These are phyloP conservation scores for Allygus modestus DNA, from an alignment of 2,888 invertebrate species.

Conservation along the genomic window DNA sequence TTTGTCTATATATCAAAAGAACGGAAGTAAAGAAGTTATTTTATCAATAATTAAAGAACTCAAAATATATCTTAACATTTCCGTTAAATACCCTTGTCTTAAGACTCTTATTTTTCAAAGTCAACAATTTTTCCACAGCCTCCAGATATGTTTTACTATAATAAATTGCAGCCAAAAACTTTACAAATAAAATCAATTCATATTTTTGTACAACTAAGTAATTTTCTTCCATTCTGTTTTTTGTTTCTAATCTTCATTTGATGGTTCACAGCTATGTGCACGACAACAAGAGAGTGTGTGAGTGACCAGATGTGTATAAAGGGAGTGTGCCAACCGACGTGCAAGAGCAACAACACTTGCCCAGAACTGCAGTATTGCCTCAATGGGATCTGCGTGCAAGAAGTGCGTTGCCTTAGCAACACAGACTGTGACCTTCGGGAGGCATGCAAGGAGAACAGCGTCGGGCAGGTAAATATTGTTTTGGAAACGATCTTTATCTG, in stretches of 20 bases:
- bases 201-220: no score
- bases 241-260: background rate
- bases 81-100: no score
- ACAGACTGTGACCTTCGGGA: slow-evolving; percentile 86
- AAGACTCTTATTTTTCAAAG: no score
- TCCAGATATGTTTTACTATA: no score
- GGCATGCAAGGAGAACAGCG: slow-evolving; percentile 82
- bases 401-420: slow-evolving; percentile 85
- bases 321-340: slow-evolving; percentile 90
- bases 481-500: background rate
- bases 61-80: no score
- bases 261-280: slow-evolving; percentile 81
- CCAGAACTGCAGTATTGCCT: slow-evolving; percentile 91
- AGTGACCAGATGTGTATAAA: slow-evolving; percentile 91
- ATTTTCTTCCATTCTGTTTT: no score
- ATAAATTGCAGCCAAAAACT: no score
- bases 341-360: slow-evolving; percentile 87
- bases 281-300: slow-evolving; percentile 89
- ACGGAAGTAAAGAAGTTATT: no score
- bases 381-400: slow-evolving; percentile 91
- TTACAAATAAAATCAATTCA: no score
- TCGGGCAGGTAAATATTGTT: slow-evolving; percentile 78
- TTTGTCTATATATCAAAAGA: no score
- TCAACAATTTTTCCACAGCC: no score
- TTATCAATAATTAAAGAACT: no score